Conservation (phyloP, 2,113 vertebrate genomes). For the Henicopernis longicauda region DNA sequence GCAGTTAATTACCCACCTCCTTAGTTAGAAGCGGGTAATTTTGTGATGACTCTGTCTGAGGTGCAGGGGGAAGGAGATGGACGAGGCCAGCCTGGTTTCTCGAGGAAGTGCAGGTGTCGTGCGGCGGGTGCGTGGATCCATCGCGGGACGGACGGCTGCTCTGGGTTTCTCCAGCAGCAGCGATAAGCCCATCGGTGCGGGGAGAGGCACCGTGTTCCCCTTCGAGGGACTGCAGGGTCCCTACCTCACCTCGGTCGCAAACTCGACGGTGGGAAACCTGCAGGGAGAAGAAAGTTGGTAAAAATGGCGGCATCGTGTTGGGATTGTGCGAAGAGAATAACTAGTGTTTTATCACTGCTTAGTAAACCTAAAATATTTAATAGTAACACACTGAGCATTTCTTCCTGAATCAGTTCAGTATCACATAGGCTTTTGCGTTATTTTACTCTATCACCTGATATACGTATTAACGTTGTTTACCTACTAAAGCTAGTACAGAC, state of each 20-base stretch:
- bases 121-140: not conserved
- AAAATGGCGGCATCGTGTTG: not conserved
- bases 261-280: accelerated
- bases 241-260: accelerated
- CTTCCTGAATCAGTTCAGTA: not conserved
- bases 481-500: not conserved
- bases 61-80: not conserved
- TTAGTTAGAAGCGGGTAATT: not conserved
- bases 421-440: not conserved
- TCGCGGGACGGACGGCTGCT: not conserved
- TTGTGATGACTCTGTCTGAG: not conserved
- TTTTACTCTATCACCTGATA: not conserved
- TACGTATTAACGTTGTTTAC: not conserved
- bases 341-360: not conserved
- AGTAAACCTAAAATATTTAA: not conserved
- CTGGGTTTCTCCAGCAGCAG: not conserved
- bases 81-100: not conserved
- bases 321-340: not conserved
- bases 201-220: not conserved
- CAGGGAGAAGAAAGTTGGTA: not conserved
- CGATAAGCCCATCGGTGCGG: accelerated
- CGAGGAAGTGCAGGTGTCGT: accelerated
- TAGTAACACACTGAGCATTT: not conserved
- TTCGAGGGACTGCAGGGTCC: not conserved
- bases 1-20: not conserved